Conservation (phyloP, 2,113 vertebrate species). For the Bostrychus sinensis region DNA sequence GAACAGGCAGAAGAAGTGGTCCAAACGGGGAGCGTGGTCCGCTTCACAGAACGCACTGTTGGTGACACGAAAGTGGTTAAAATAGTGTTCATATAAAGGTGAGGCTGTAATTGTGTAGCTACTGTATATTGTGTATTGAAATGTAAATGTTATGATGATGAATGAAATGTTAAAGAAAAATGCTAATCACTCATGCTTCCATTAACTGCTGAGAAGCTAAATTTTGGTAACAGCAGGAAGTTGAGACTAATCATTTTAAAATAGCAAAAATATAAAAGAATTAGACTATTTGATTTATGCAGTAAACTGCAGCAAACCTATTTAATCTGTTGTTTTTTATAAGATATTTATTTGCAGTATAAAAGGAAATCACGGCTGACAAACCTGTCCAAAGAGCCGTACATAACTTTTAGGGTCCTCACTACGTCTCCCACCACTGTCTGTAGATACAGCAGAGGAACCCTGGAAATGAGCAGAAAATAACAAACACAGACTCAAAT, state of each 20-base stretch:
- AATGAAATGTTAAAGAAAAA: too few relatives aligned
- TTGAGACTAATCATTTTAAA: too few relatives aligned
- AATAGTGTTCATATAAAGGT: not conserved
- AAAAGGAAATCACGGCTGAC: slow-evolving; percentile 30
- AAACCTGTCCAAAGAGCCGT: slow-evolving; percentile 89
- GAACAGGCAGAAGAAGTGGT: slow-evolving; percentile 95
- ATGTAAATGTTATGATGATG: too few relatives aligned
- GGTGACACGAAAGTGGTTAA: not conserved
- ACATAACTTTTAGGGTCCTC: slow-evolving; percentile 90
- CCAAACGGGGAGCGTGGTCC: slow-evolving; percentile 85
- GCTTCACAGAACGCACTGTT: slow-evolving; percentile 87
- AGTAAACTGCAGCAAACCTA: too few relatives aligned
- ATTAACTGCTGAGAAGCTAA: too few relatives aligned
- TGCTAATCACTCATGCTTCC: too few relatives aligned
- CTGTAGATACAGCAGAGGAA: slow-evolving; percentile 88
- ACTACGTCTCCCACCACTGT: slow-evolving; percentile 86
- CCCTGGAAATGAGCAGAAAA: slow-evolving; percentile 71
- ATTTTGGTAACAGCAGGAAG: too few relatives aligned
- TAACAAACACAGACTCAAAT: slow-evolving; percentile 4
- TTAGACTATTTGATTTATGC: too few relatives aligned
- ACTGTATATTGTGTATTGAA: too few relatives aligned
- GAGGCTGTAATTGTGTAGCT: too few relatives aligned
- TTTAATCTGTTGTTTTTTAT: too few relatives aligned
- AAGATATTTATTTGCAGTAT: not conserved
- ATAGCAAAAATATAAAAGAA: too few relatives aligned